Evolutionary conservation across 2,113 vertebrate genomes (phyloP).

Genomic region (Passerina amoena): DNA sequence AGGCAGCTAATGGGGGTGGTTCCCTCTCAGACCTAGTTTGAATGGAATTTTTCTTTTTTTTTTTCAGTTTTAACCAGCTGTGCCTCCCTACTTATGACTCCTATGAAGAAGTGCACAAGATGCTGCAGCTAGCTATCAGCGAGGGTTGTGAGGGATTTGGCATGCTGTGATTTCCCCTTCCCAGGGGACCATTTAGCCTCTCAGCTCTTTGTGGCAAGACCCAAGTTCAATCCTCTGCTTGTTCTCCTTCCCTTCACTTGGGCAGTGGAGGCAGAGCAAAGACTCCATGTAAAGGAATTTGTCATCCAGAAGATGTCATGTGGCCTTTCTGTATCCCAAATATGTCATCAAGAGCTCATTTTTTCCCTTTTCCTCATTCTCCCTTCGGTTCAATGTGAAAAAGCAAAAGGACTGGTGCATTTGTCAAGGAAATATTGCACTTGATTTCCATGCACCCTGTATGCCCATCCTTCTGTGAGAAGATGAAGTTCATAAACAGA

Average conservation of each 20-base stretch:
- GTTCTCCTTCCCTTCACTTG: not conserved
- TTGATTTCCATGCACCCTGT: not conserved
- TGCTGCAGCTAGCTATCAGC: conserved; percentile 98
- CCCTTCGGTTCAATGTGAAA: conserved; percentile 32
- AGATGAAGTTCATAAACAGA: conserved; percentile 21
- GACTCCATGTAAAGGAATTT: conserved; percentile 21
- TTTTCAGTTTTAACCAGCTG: conserved; percentile 97
- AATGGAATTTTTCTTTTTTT: conserved; percentile 26
- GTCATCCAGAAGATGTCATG: conserved; percentile 49
- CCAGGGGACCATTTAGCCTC: not conserved
- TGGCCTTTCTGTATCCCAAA: conserved; percentile 59
- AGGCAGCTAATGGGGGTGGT: not conserved
- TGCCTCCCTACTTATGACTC: conserved; percentile 99
- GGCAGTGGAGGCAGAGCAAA: conserved; percentile 33
- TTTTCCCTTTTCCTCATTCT: not conserved
- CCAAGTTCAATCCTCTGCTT: not conserved
- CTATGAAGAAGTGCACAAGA: conserved; percentile 97
- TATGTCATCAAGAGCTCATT: conserved; percentile 27
- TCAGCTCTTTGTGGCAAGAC: not conserved
- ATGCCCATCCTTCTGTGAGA: not conserved
- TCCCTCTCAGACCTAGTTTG: not conserved
- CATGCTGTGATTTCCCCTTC: conserved; percentile 86
- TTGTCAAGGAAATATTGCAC: not conserved
- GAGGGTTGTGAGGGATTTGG: conserved; percentile 98
- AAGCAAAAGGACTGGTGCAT: not conserved